phyloP scores from a whole-genome alignment of 2,113 vertebrate species.

The Saccopteryx leptura region DNA sequence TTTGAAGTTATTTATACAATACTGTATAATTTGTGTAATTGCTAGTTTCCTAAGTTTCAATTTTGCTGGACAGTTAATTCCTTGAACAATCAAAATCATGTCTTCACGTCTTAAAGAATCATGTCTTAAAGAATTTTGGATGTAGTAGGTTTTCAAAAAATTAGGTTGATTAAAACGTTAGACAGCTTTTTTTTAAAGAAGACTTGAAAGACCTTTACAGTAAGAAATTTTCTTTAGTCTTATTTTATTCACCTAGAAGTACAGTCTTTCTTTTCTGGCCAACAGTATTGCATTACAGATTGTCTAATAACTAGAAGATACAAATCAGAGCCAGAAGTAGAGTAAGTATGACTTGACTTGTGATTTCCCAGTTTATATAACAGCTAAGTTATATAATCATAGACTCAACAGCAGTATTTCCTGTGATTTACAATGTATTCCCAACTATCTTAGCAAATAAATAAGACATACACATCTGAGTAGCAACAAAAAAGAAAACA shows the following conservation, averaged over 20 bases:
- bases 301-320: conserved; percentile 43
- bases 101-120: not conserved
- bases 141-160: conserved; percentile 47
- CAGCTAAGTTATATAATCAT: conserved; percentile 45
- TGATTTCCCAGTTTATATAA: conserved; percentile 69
- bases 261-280: not conserved
- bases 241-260: not conserved
- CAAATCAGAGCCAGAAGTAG: conserved; percentile 2
- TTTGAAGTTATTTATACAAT: not conserved
- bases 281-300: not conserved
- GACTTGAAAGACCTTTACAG: not conserved
- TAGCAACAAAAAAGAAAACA: not conserved
- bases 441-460: conserved; percentile 54
- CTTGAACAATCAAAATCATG: not conserved
- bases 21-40: not conserved
- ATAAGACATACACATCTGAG: conserved; percentile 36
- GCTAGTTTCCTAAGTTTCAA: not conserved
- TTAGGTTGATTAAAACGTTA: conserved; percentile 49
- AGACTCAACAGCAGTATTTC: conserved; percentile 22
- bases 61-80: conserved; percentile 14
- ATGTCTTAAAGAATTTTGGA: not conserved
- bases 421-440: conserved; percentile 34
- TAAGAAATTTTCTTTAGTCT: not conserved
- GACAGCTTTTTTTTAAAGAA: not conserved
- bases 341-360: conserved; percentile 31